These are phyloP conservation scores for Scatophagus argus DNA, from an alignment of 2,113 vertebrate genomes.

Conservation along the genomic window DNA sequence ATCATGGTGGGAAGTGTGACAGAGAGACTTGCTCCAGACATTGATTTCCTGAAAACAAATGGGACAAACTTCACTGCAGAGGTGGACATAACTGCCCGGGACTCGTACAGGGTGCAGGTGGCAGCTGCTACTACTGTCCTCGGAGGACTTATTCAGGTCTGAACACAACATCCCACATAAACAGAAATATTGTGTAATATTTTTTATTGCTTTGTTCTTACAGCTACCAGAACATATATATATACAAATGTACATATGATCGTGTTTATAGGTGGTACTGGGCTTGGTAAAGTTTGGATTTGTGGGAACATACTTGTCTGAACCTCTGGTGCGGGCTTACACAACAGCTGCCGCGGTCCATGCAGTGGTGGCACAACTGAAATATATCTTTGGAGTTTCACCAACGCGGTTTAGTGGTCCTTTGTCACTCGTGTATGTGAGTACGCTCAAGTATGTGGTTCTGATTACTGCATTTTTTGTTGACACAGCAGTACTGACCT, in stretches of 20 bases:
- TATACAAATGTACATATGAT: background rate
- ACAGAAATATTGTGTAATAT: background rate
- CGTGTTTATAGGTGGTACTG: slow-evolving; percentile 86
- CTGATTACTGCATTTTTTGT: background rate
- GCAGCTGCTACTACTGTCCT: slow-evolving; percentile 90
- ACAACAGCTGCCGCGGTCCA: slow-evolving; percentile 91
- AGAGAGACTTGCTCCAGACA: slow-evolving; percentile 86
- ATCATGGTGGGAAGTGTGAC: slow-evolving; percentile 96
- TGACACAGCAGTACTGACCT: slow-evolving; percentile 9
- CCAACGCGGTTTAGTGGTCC: slow-evolving; percentile 84
- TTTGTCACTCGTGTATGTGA: slow-evolving; percentile 90
- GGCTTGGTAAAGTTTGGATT: slow-evolving; percentile 95
- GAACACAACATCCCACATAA: slow-evolving; percentile 7
- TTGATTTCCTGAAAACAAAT: slow-evolving; percentile 77
- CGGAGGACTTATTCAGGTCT: slow-evolving; percentile 93
- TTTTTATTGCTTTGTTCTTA: background rate
- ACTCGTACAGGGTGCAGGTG: slow-evolving; percentile 86
- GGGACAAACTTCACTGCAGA: slow-evolving; percentile 78
- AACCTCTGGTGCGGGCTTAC: slow-evolving; percentile 93
- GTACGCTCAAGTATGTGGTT: slow-evolving; percentile 58
- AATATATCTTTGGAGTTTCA: slow-evolving; percentile 89
- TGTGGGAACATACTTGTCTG: slow-evolving; percentile 94
- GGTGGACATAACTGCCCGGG: slow-evolving; percentile 73
- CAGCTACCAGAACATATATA: background rate
- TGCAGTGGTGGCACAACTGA: slow-evolving; percentile 92